Percentiles rank a stretch among this genome's conserved stretches.
phyloP scores from a whole-genome alignment of 2,797 vertebrate genomes.

The Fratercula arctica region DNA sequence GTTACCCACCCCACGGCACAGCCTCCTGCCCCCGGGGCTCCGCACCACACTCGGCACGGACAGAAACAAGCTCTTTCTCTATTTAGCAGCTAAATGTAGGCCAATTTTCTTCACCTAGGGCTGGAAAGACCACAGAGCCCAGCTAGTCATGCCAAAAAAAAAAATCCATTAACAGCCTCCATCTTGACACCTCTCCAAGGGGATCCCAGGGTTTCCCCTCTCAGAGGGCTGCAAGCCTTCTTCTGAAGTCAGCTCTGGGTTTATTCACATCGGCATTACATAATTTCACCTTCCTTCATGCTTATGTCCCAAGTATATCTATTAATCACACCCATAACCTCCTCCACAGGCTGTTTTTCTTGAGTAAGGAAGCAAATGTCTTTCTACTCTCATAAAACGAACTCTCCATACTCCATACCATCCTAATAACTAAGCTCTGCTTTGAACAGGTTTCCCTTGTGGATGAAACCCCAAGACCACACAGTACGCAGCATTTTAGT shows the following conservation, averaged over 20 bases:
- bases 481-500: too few relatives aligned
- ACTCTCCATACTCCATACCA: background rate
- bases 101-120: background rate
- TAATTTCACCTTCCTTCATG: background rate
- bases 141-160: background rate
- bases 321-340: background rate
- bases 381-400: background rate
- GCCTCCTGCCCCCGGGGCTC: background rate
- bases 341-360: background rate
- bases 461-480: background rate
- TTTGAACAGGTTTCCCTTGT: background rate
- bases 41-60: fast-evolving
- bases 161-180: background rate
- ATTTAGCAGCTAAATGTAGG: background rate
- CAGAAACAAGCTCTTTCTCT: background rate
- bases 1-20: background rate
- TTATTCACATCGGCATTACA: background rate
- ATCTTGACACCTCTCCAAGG: background rate
- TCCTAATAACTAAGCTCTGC: background rate
- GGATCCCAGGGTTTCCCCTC: background rate
- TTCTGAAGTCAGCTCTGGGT: background rate
- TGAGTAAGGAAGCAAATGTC: background rate
- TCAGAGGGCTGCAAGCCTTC: background rate
- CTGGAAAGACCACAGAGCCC: background rate
- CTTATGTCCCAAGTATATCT: background rate